Evolutionary conservation across 1,140 invertebrate genomes (phyloP), one percentile per base, ranked within the genome.

Genomic region (Scaptodrosophila lebanonensis): DNA sequence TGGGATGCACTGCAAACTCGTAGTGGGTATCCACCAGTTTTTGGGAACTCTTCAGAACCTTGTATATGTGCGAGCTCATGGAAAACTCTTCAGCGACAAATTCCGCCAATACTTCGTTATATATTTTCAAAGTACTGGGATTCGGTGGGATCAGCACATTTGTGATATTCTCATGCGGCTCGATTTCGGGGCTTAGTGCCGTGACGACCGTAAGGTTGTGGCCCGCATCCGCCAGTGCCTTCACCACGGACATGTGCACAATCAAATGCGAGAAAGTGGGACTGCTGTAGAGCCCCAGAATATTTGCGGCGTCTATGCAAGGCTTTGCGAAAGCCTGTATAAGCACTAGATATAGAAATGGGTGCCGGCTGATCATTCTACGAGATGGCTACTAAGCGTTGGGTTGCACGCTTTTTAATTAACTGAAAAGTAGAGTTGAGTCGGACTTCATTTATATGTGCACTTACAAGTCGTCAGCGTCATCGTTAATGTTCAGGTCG

Each of bases 171-270:
- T 67, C 56, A 9, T 67, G 67, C 7, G 42, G 44, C 17, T 2
- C 38, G 1, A 62, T 6, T 53, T 65, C 67, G 9, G 60, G 52
- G 12, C 45, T 38, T 7, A n/a, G n/a, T n/a, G n/a, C n/a, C n/a
- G 48, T n/a, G 1, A 76, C 61, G 5, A 83, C 29, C 12, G 76
- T 83, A 1, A 83, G 20, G 20, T 83, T 65, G 35, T 83, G 76
- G 3, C 72, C 72, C 3, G 13, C 3, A 30, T 83, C 65, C 0
- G 67, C 71, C 6, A 83, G 35, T 0, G 49, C 8, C 29, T 32
- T 43, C 29, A 59, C 51, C 15, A 82, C 40, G 0, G 71, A 47
- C 67, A 68, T 68, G 39, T 76, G 58, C 9, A 76, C 56, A 8
- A 82, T 66, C 13, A 82, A 36, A 57, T 82, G 73, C 0, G 73